Evolutionary conservation across 2,113 vertebrate species (phyloP).

Genomic region (Turdus rufiventris): DNA sequence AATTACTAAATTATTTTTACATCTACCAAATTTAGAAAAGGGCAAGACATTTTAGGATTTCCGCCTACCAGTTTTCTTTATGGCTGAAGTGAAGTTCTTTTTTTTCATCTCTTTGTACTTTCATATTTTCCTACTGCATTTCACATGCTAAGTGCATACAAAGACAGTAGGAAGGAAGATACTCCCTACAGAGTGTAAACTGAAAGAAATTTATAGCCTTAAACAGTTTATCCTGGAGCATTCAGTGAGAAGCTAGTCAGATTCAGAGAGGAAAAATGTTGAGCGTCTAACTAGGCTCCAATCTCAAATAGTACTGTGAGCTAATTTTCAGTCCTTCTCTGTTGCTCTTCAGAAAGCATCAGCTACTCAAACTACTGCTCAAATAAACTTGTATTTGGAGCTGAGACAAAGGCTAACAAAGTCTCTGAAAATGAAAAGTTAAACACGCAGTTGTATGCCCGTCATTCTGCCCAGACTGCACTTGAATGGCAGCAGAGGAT

Average conservation of each 20-base stretch:
- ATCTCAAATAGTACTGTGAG: background rate
- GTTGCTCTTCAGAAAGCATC: background rate
- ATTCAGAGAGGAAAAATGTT: background rate
- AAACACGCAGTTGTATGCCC: accelerated
- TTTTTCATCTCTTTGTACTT: background rate
- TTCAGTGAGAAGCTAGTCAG: background rate
- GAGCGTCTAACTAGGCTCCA: background rate
- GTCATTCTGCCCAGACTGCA: background rate
- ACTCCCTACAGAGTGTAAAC: background rate
- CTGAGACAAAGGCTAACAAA: background rate
- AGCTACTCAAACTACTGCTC: background rate
- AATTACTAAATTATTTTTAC: background rate
- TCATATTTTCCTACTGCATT: background rate
- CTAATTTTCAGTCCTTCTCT: background rate
- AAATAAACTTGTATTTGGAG: background rate
- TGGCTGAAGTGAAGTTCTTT: background rate
- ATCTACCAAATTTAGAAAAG: background rate
- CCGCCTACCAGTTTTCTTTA: accelerated
- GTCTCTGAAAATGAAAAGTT: background rate
- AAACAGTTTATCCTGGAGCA: background rate
- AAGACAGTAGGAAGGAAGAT: background rate
- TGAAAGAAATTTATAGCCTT: background rate
- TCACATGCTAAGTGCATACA: background rate
- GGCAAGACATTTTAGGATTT: background rate
- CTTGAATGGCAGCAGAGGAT: background rate